These are phyloP conservation scores for Esox niger DNA, from an alignment of 2,113 vertebrate genomes.

Conservation along the genomic window DNA sequence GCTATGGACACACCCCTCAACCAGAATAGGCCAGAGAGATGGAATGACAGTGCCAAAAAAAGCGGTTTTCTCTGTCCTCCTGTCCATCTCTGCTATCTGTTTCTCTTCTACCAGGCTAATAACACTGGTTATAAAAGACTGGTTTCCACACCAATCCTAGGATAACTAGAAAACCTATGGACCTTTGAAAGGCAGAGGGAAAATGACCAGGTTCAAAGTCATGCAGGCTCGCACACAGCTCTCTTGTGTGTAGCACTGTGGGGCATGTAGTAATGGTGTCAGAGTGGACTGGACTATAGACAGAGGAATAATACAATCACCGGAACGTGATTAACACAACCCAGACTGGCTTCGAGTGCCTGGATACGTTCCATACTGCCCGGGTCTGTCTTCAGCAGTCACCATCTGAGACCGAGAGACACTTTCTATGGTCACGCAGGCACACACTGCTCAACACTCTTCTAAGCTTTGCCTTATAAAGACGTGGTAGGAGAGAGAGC, in stretches of 20 bases:
- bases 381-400: neutral
- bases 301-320: conserved; percentile 23
- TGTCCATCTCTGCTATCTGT: conserved; percentile 20
- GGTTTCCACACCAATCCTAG: too few species aligned
- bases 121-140: too few species aligned
- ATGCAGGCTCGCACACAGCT: neutral
- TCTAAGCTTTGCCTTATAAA: conserved; percentile 36
- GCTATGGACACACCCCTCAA: too few species aligned
- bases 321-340: conserved; percentile 14
- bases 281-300: conserved; percentile 12
- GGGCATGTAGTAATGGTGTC: conserved; percentile 12
- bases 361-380: conserved; percentile 10
- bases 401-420: neutral
- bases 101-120: conserved; percentile 29
- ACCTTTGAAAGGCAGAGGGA: neutral
- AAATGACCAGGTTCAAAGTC: neutral
- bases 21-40: too few species aligned
- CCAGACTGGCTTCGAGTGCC: conserved; percentile 21
- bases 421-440: too few species aligned
- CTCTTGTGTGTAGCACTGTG: neutral
- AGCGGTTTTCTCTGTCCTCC: conserved; percentile 25
- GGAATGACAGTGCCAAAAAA: conserved; percentile 32
- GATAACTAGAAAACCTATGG: neutral
- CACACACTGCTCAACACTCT: neutral
- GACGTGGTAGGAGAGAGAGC: conserved; percentile 32